These are phyloP conservation scores for Noctua comes DNA, from an alignment of 2,888 invertebrate species.

Conservation along the genomic window DNA sequence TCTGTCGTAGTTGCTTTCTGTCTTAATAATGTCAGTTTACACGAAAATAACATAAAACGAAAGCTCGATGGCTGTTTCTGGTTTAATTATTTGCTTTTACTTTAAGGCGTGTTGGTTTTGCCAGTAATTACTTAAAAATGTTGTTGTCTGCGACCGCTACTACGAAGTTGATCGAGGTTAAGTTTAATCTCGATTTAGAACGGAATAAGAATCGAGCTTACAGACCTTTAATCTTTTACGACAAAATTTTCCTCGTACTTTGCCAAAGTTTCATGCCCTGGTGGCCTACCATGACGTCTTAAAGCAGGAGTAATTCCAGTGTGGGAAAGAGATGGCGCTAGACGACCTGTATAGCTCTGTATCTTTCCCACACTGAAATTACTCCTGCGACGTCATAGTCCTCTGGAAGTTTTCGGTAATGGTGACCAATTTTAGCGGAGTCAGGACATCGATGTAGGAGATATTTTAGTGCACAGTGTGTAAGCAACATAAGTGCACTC, in stretches of 20 bases:
- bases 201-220: background rate
- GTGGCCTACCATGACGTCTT: too few species aligned
- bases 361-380: too few species aligned
- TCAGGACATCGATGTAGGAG: background rate
- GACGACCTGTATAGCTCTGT: too few species aligned
- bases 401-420: too few species aligned
- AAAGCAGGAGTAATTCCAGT: too few species aligned
- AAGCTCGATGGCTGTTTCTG: conserved; percentile 61
- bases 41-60: conserved; percentile 63
- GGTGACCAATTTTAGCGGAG: background rate
- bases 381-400: too few species aligned
- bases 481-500: background rate
- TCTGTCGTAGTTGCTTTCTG: conserved; percentile 25
- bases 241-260: background rate
- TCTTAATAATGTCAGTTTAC: conserved; percentile 44
- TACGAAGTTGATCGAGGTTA: conserved; percentile 27
- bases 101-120: conserved; percentile 66
- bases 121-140: conserved; percentile 71
- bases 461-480: background rate
- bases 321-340: too few species aligned
- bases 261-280: background rate
- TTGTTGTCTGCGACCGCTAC: conserved; percentile 58
- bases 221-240: background rate
- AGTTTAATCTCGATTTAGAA: conserved; percentile 14
- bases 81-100: conserved; percentile 64